phyloP scores from a whole-genome alignment of 1,140 invertebrate species.

The Caenorhabditis latens region DNA sequence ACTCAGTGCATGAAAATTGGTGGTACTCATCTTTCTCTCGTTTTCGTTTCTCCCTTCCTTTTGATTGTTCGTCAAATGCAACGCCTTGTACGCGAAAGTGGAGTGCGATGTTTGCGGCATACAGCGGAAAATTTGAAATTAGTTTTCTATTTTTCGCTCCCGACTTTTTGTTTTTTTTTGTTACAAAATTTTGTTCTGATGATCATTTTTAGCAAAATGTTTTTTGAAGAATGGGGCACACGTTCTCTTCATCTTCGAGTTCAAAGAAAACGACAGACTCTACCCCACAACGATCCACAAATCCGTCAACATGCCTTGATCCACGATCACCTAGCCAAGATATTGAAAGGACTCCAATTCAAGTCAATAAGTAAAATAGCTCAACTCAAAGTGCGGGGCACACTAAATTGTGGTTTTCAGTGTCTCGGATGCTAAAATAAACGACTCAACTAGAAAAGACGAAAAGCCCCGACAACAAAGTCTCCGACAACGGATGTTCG shows the following conservation, averaged over 20 bases:
- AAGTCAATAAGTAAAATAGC: neutral
- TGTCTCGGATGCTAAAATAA: neutral
- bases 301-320: neutral
- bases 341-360: slow-evolving; percentile 34
- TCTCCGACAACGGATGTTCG: slow-evolving; percentile 20
- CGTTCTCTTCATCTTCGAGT: neutral
- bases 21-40: no score
- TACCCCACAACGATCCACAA: neutral
- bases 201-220: neutral
- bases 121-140: neutral
- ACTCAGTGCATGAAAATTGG: no score
- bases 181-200: neutral
- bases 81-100: neutral
- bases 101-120: neutral
- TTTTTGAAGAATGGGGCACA: slow-evolving; percentile 6
- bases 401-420: no score
- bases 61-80: neutral
- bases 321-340: slow-evolving; percentile 29
- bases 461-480: neutral
- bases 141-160: no score
- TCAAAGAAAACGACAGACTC: neutral
- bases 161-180: no score
- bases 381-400: neutral
- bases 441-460: neutral
- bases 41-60: neutral